Evolutionary conservation across 1,140 invertebrate genomes (phyloP).

Genomic region (Leguminivora glycinivorella): DNA sequence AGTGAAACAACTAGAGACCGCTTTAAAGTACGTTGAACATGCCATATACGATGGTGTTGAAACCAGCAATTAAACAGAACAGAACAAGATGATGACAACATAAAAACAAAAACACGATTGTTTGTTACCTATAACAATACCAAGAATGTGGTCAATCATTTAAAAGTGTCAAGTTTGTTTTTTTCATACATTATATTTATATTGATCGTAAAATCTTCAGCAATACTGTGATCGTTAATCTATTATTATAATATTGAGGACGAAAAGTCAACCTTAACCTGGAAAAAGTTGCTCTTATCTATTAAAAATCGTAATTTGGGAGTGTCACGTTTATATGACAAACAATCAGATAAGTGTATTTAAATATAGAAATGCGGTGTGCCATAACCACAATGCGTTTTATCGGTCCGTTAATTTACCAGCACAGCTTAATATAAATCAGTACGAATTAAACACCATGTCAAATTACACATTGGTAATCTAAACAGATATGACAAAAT

Average conservation of each 20-base stretch:
- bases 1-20: constrained; percentile 35
- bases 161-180: too few species aligned
- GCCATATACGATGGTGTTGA: constrained; percentile 35
- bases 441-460: background rate
- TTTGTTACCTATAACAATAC: background rate
- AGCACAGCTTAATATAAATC: background rate
- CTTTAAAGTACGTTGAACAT: constrained; percentile 35
- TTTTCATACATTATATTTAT: too few species aligned
- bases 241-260: background rate
- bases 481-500: constrained; percentile 27
- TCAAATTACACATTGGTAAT: constrained; percentile 24
- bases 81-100: constrained; percentile 2
- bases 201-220: too few species aligned
- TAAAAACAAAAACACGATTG: background rate
- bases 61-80: constrained; percentile 21
- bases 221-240: background rate
- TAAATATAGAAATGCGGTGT: background rate
- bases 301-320: background rate
- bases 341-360: background rate
- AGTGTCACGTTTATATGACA: constrained; percentile 5
- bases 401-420: background rate
- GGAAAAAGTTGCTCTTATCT: background rate
- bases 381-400: background rate
- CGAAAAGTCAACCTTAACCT: background rate
- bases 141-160: too few species aligned